Conservation (phyloP, 2,888 invertebrate genomes). For the Ornithoptera priamus region DNA sequence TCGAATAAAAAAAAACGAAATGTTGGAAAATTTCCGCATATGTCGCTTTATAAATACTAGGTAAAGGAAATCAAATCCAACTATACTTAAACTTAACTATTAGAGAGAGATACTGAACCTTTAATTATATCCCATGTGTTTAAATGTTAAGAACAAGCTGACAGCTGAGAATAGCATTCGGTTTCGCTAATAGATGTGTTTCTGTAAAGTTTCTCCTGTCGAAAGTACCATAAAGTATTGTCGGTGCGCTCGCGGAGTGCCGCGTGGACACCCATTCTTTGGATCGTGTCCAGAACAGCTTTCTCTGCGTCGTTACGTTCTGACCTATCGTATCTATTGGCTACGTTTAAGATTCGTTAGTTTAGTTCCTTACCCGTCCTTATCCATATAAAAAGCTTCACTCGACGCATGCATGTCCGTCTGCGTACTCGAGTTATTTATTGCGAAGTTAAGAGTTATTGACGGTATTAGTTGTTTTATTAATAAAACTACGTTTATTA, state of each 20-base stretch:
- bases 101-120: too few species aligned
- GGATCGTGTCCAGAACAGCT: slow-evolving; percentile 13
- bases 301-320: slow-evolving; percentile 5
- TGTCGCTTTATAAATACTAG: too few species aligned
- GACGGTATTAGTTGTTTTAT: too few species aligned
- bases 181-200: too few species aligned
- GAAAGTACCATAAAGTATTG: slow-evolving; percentile 22
- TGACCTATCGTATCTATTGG: neutral
- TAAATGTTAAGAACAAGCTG: too few species aligned
- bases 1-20: too few species aligned
- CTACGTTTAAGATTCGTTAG: neutral
- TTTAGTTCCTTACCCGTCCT: neutral
- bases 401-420: neutral
- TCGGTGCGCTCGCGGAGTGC: neutral
- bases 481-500: too few species aligned
- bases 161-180: neutral
- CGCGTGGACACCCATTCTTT: slow-evolving; percentile 3
- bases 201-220: neutral
- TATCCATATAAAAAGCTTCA: slow-evolving; percentile 1
- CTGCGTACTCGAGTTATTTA: neutral
- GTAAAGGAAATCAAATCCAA: too few species aligned
- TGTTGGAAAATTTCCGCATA: too few species aligned
- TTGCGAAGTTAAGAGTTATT: too few species aligned
- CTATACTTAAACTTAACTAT: too few species aligned
- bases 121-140: too few species aligned